Base-by-base conservation (phyloP, 2,797 vertebrate species). In the Tiaroga cobitis region DNA sequence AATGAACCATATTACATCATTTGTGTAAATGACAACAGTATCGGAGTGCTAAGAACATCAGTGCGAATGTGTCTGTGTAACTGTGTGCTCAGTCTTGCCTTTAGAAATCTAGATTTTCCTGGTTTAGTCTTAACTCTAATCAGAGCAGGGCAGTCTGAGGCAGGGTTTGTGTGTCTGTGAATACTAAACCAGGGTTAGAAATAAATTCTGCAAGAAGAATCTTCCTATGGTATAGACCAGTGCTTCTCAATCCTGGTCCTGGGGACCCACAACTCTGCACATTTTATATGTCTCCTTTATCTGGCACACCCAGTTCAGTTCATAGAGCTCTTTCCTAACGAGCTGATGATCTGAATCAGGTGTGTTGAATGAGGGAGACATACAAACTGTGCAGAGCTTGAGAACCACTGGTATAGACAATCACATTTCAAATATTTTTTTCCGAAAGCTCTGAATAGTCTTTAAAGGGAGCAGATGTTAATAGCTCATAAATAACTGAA, bases 401-500 rank as follows among this genome's bases (percentile, higher is more conserved):
- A n/a, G n/a, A n/a, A n/a, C n/a, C n/a, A n/a, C 5, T 34, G 34
- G 34, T 34, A 34, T 37, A 37, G 70, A 46, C 70, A 74, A 74
- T 41, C 0, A 5, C n/a, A 1, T 63, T 74, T 39, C 54, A 82
- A 37, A 61, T 51, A 74, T 61, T 21, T 73, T 51, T 43, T 74
- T 19, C 8, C 5, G 11, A 67, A 75, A 75, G 34, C n/a, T 61
- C 13, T 46, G 32, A 83, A 51, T 76, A 32, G 72, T 76, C 56
- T 49, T 49, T 49, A 24, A 34, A 72, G 43, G 63, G 75, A 68
- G 75, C 82, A 67, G 82, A 76, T 67, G 70, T 76, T 59, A 82
- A 32, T 74, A 70, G 54, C 8, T 63, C 59, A 65, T 75, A 76
- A 76, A 83, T 67, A 83, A 67, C 59, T 76, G 59, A 82, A 73